Base-by-base conservation (phyloP, 37 sponge, comb jelly and placozoan genomes). In the Diacarnus erythraeanus region DNA sequence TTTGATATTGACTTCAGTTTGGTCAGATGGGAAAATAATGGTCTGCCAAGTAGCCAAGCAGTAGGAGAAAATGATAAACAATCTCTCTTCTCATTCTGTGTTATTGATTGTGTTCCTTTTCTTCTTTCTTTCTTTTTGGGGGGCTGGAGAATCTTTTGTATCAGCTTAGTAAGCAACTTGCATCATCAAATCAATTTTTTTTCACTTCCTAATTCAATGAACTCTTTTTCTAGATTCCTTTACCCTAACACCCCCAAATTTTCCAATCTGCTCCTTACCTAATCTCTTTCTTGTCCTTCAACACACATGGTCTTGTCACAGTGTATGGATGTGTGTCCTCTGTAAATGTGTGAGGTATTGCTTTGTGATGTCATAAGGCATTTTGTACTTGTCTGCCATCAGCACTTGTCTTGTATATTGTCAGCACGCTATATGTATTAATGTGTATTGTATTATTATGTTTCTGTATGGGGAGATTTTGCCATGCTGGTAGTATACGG, bases 41-140 rank as follows among this genome's bases (percentile, higher is more conserved):
- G 59, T 87, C 27, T 87, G 87, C 66, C 87, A 87, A 26, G 80
- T 80, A 9, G 75, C 71, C 10, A 77, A 71, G 64, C 85, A 84
- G 43, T 39, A 37, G 36, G 30, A 60, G 22, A 6, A 47, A 47
- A 12, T 15, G 51, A 47, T 47, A 47, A 47, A 47, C 10, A 47
- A 47, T 6, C 51, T 15, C 51, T 47, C 6, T 47, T 47, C 12
- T 6, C 12, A 15, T 6, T 47, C 6, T 47, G 12, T 47, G 51
- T 47, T 47, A 47, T 47, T 6, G 6, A 47, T 12, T 47, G 10
- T 47, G 6, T 47, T 47, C 51, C 12, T 12, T 47, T 47, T 12
- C 12, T 47, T 12, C 51, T 47, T 12, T 12, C 51, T 12, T 47
- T 12, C 51, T 47, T 47, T 12, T 47, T 47, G 51, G 51, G 6